A percentile compares a stretch with the other conserved stretches of the same genome.
phyloP scores from a whole-genome alignment of 1,140 invertebrate species.

The Euschistus heros region DNA sequence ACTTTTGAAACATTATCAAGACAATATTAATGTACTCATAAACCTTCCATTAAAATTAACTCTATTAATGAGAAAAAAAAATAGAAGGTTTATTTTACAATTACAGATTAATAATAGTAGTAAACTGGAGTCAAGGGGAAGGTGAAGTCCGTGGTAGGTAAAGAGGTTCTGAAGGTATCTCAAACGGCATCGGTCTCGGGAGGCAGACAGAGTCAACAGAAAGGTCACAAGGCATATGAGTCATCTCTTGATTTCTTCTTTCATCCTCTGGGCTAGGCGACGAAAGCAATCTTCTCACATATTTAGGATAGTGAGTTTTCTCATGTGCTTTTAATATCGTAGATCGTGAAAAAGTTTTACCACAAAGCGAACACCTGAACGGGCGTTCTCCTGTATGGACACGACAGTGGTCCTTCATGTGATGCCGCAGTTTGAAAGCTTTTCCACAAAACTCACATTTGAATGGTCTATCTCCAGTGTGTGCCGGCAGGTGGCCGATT shows the following conservation, averaged over 20 bases:
- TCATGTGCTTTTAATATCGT: conserved; percentile 84
- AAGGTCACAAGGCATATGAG: conserved; percentile 29
- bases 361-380: conserved; percentile 76
- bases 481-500: conserved; percentile 73
- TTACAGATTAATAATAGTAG: conserved; percentile 6
- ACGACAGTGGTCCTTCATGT: conserved; percentile 87
- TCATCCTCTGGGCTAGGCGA: conserved; percentile 73
- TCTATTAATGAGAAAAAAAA: not conserved
- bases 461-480: conserved; percentile 78
- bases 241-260: conserved; percentile 27
- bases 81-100: not conserved
- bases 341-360: conserved; percentile 78
- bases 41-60: too few relatives aligned
- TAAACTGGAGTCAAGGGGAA: conserved; percentile 26
- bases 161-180: conserved; percentile 19
- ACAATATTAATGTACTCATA: too few relatives aligned
- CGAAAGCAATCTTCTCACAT: conserved; percentile 72
- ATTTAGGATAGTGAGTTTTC: conserved; percentile 84
- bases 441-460: conserved; percentile 86
- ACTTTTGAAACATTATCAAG: too few relatives aligned
- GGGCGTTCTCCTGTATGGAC: conserved; percentile 83
- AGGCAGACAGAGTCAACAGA: conserved; percentile 29
- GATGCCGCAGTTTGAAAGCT: conserved; percentile 77
- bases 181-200: conserved; percentile 26
- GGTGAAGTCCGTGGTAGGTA: conserved; percentile 27